Conservation (phyloP, 2,888 invertebrate genomes). For the Physocephala rufipes region DNA sequence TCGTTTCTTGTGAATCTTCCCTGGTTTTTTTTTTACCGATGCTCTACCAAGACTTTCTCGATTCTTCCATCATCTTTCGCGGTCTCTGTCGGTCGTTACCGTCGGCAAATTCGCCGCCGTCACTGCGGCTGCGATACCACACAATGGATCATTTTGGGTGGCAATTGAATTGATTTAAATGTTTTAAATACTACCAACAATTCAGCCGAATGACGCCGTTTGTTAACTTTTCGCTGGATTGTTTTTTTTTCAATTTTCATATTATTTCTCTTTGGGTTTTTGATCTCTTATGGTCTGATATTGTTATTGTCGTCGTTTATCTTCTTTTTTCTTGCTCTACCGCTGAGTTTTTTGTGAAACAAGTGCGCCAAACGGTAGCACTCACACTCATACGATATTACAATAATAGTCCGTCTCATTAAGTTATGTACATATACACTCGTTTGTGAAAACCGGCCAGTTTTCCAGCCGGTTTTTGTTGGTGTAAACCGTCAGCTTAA, state of each 20-base stretch:
- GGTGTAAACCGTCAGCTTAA: no score
- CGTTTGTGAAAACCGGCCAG: no score
- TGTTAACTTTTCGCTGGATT: not conserved
- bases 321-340: not conserved
- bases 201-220: constrained; percentile 38
- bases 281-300: not conserved
- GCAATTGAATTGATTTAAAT: constrained; percentile 63
- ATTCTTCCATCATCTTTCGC: no score
- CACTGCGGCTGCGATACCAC: constrained; percentile 3
- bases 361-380: constrained; percentile 10
- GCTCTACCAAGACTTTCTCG: no score
- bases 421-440: no score
- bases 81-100: no score
- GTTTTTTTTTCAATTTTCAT: constrained; percentile 15
- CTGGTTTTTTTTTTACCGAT: no score
- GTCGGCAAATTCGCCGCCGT: constrained; percentile 55
- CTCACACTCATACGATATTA: not conserved
- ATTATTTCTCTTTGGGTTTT: not conserved
- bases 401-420: no score
- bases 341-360: not conserved
- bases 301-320: constrained; percentile 32
- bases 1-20: no score
- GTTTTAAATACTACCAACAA: constrained; percentile 40
- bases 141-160: constrained; percentile 52
- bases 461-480: no score